Evolutionary conservation across 2,797 vertebrate genomes (phyloP), one percentile per base, ranked within the genome.

Genomic region (Champsocephalus esox): DNA sequence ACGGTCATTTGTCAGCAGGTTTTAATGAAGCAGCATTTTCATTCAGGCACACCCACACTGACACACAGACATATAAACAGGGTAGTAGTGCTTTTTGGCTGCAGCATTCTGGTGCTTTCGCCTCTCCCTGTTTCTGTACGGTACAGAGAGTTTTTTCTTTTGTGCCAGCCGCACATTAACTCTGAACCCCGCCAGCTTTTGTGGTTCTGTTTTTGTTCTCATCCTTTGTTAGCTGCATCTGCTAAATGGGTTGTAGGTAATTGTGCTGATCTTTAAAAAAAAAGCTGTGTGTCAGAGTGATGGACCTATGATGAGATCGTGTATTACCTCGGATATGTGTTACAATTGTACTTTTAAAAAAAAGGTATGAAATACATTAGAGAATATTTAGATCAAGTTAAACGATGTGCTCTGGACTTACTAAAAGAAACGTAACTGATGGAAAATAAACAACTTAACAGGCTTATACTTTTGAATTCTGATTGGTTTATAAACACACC

Each of bases 101-200:
- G 70, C 75, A 69, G 78, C 66, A 65, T 92, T 95, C 93, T 93
- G 84, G 93, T 66, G 67, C 82, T 92, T 94, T 93, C 93, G 65
- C 75, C 59, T 51, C 77, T 54, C 56, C 17, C 77, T 51, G 56
- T 80, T 67, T 82, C 77, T 86, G 59, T 80, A 62, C n/a, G 59
- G 78, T 84, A 85, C 64, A 38, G 24, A 41, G 55, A 81, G 82
- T 76, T 81, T 92, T 87, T 90, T 88, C 73, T 86, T 87, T 77
- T 12, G 51, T 50, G 56, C 73, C 62, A 81, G 75, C 88, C 79
- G 72, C 50, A 67, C 81, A 83, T 60, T 69, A 63, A 74, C 77
- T 79, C 64, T 72, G 73, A 77, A 77, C 83, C 69, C 38, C 45
- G 72, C 49, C 17, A 24, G 56, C 77, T 70, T 85, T 90, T 85